Percentiles rank a stretch among this genome's conserved stretches.
Conservation (phyloP, 2,888 invertebrate genomes). For the Chymomyza amoena region DNA sequence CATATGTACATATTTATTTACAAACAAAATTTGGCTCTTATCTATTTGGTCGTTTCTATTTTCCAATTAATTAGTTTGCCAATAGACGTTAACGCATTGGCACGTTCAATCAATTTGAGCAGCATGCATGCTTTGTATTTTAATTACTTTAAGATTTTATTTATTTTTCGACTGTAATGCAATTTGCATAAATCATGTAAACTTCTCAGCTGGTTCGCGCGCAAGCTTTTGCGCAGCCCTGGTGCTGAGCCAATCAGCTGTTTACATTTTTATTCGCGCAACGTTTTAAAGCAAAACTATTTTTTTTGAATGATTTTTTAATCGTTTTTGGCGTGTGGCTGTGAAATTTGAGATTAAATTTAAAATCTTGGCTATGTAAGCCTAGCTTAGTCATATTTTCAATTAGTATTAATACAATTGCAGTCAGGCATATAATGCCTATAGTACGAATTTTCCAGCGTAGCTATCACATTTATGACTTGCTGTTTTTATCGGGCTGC, state of each 20-base stretch:
- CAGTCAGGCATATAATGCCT: constrained; percentile 40
- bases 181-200: background rate
- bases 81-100: background rate
- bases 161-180: background rate
- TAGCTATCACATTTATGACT: constrained; percentile 59
- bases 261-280: background rate
- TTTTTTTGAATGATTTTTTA: background rate
- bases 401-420: background rate
- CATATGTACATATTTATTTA: too few relatives aligned
- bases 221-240: background rate
- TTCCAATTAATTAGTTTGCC: background rate
- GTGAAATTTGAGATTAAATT: background rate
- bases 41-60: background rate
- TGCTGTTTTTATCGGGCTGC: constrained; percentile 47
- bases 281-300: background rate
- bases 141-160: background rate
- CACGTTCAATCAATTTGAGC: background rate
- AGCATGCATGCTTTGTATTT: background rate
- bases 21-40: background rate
- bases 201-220: background rate
- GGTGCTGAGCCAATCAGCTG: background rate
- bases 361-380: background rate
- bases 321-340: background rate
- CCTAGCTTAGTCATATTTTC: background rate
- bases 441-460: constrained; percentile 59